These are phyloP conservation scores for Dryobotodes eremita DNA, from an alignment of 2,888 invertebrate species.

Conservation along the genomic window DNA sequence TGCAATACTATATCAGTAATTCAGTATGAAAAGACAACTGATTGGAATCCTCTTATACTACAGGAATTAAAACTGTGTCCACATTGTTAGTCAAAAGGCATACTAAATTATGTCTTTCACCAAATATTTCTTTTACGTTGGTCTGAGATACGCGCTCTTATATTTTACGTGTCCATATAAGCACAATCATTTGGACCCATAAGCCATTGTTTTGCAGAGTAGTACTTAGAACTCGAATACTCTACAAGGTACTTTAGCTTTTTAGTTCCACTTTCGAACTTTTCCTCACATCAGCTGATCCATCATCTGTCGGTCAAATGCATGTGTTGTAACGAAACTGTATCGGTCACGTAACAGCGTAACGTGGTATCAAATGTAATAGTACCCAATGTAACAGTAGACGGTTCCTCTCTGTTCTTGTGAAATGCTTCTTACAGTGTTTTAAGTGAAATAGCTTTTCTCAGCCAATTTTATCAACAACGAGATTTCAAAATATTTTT, in stretches of 20 bases:
- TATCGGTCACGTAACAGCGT: slow-evolving; percentile 55
- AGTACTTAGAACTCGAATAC: neutral
- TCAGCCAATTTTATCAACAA: neutral
- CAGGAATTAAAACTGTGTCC: neutral
- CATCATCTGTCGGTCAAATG: slow-evolving; percentile 21
- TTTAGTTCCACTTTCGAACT: slow-evolving; percentile 29
- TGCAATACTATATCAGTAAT: neutral
- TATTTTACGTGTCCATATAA: neutral
- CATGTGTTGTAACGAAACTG: slow-evolving; percentile 47
- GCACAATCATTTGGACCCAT: neutral
- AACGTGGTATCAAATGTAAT: slow-evolving; percentile 45
- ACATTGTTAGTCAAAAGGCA: neutral
- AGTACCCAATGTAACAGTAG: slow-evolving; percentile 47
- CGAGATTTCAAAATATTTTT: neutral
- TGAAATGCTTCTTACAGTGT: slow-evolving; percentile 42
- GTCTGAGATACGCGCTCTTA: neutral
- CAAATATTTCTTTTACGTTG: neutral
- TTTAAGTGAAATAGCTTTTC: neutral
- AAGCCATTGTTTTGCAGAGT: neutral
- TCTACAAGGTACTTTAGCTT: slow-evolving; percentile 1
- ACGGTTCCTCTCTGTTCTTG: slow-evolving; percentile 47
- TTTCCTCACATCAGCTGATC: slow-evolving; percentile 20
- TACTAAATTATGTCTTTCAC: neutral
- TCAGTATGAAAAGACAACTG: neutral
- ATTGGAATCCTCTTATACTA: neutral